Base-by-base conservation (phyloP, 2,113 vertebrate species). In the Tragulus kanchil region DNA sequence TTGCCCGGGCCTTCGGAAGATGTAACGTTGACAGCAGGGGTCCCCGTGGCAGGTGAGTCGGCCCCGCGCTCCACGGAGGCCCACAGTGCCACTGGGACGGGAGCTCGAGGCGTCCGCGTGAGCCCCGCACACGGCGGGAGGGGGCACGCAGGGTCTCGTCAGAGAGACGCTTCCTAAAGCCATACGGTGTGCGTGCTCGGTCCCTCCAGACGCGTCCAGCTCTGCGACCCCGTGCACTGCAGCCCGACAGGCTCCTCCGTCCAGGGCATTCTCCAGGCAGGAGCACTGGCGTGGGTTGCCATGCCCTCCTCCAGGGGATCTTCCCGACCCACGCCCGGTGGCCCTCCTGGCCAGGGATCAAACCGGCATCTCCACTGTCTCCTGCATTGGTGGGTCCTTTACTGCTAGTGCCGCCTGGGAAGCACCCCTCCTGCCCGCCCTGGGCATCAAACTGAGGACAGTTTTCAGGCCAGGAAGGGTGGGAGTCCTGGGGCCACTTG, bases 81-180 rank as follows among this genome's bases (percentile, higher is more conserved):
- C 12, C 0, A 0, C 1, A 1, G 23, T 19, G 25, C 61, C 64
- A 0, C 8, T 8, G 23, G n/a, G n/a, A 26, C 15, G 36, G 6
- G 36, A 42, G 28, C 13, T 45, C 36, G 13, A 6, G 45, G 3
- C 4, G n/a, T 14, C 54, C 31, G 7, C 0, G 0, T 1, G 7
- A 6, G 7, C 7, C 8, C 52, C 17, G 36, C 1, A 9, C 84
- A 15, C 21, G 36, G 6, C 0, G 0, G 62, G 28, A n/a, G 6
- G 58, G 31, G 28, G 11, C 14, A 4, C 8, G 25, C 50, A 10
- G 45, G 12, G 5, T 31, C 73, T 13, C 14, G 8, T 48, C 73
- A 5, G 1, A 56, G 1, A 28, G 52, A 26, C 1, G 1, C 4
- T 15, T 15, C 21, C 4, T 16, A 14, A 54, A 17, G 10, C 25